Conservation (phyloP, 2,113 vertebrate genomes). For the Notarius quadriscutis region DNA sequence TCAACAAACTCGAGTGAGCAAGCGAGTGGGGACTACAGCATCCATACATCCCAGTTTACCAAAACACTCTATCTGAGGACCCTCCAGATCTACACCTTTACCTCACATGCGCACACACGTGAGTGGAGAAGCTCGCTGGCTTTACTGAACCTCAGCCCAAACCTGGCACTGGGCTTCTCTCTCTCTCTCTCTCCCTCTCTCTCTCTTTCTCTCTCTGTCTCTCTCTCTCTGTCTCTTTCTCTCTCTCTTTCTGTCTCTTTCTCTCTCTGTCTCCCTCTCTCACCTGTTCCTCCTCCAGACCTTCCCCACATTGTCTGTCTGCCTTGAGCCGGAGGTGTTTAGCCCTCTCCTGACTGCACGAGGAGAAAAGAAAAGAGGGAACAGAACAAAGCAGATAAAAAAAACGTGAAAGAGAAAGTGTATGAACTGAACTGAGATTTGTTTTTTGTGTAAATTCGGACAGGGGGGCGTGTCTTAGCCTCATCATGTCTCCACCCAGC, state of each 20-base stretch:
- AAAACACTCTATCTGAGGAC: too few relatives aligned
- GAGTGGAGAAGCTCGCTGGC: conserved; percentile 5
- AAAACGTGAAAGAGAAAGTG: conserved; percentile 54
- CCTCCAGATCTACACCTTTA: too few relatives aligned
- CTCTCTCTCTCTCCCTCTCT: neutral
- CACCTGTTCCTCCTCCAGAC: conserved; percentile 41
- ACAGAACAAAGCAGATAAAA: conserved; percentile 34
- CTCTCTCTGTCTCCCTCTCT: conserved; percentile 3
- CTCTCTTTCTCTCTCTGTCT: neutral
- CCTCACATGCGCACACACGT: neutral
- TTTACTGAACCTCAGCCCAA: conserved; percentile 19
- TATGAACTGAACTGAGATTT: conserved; percentile 51
- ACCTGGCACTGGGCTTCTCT: conserved; percentile 26
- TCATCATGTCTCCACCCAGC: conserved; percentile 62
- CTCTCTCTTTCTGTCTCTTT: neutral
- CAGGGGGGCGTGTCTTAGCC: conserved; percentile 48
- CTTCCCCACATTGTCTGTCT: conserved; percentile 23
- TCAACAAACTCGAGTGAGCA: too few relatives aligned
- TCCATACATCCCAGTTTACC: too few relatives aligned
- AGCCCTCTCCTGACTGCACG: conserved; percentile 52
- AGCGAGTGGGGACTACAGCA: too few relatives aligned
- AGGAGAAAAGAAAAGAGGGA: conserved; percentile 27
- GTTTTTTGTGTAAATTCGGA: conserved; percentile 27
- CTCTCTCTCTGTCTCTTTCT: neutral
- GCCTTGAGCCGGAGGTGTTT: conserved; percentile 61